Percentiles rank a stretch among this genome's conserved stretches.
Evolutionary conservation across 2,113 vertebrate genomes (phyloP).

Genomic region (Amphiprion percula): DNA sequence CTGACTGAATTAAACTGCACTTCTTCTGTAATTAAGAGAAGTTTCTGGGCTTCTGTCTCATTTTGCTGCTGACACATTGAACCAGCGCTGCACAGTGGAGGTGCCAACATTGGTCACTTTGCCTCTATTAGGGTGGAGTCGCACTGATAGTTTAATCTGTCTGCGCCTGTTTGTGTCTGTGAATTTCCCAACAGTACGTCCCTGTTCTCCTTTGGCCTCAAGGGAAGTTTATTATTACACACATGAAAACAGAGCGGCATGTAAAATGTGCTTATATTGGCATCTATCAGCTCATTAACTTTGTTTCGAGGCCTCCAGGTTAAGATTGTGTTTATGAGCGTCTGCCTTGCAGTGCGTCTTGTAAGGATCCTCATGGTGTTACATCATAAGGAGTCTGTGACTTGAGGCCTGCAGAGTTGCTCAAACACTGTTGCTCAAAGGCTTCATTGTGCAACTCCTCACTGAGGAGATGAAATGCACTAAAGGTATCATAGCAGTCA

Average conservation of each 20-base stretch:
- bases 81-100: slow-evolving; percentile 10
- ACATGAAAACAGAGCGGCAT: not conserved
- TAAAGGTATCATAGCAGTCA: too few relatives aligned
- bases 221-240: slow-evolving; percentile 16
- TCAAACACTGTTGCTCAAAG: slow-evolving; percentile 58
- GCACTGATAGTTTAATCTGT: slow-evolving; percentile 15
- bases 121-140: slow-evolving; percentile 18
- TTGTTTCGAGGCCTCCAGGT: slow-evolving; percentile 17
- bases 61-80: slow-evolving; percentile 22
- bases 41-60: not conserved
- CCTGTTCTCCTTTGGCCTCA: slow-evolving; percentile 19
- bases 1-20: not conserved
- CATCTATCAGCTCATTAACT: slow-evolving; percentile 26
- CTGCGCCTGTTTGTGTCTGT: not conserved
- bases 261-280: not conserved
- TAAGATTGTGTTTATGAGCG: not conserved
- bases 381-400: slow-evolving; percentile 31
- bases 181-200: slow-evolving; percentile 2
- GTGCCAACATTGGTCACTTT: slow-evolving; percentile 19
- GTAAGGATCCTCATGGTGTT: slow-evolving; percentile 20
- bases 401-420: slow-evolving; percentile 27
- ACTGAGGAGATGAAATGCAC: too few relatives aligned
- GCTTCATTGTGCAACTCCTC: slow-evolving; percentile 42
- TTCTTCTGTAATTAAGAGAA: slow-evolving; percentile 26
- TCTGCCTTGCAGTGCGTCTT: slow-evolving; percentile 1